phyloP scores from a whole-genome alignment of 2,888 invertebrate genomes.

The Chalcis sispes region DNA sequence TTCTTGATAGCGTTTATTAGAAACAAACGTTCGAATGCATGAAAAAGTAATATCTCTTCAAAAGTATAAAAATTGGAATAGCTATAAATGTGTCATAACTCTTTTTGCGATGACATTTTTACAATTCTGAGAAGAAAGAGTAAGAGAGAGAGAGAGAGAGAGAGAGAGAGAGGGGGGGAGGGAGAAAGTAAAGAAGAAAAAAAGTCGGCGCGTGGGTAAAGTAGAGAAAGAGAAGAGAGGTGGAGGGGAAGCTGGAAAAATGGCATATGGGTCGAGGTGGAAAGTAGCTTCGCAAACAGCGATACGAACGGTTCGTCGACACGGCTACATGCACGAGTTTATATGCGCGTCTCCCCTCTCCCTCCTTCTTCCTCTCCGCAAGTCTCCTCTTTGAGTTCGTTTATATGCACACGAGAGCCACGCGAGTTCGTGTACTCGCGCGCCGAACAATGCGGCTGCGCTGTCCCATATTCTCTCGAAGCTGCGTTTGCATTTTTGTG shows the following conservation, averaged over 20 bases:
- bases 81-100: no score
- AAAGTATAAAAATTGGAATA: no score
- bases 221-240: neutral
- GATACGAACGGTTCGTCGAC: neutral
- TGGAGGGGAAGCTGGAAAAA: slow-evolving; percentile 53
- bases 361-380: no score
- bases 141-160: slow-evolving; percentile 29
- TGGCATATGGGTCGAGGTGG: slow-evolving; percentile 66
- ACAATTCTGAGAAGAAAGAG: slow-evolving; percentile 25
- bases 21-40: no score
- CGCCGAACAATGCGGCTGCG: no score
- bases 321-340: slow-evolving; percentile 7
- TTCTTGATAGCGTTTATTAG: no score
- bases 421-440: neutral
- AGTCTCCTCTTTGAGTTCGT: neutral
- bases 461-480: no score
- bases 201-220: slow-evolving; percentile 1
- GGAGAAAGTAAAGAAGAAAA: slow-evolving; percentile 21
- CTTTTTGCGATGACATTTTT: neutral
- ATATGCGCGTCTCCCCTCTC: no score
- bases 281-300: slow-evolving; percentile 60
- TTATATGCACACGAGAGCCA: slow-evolving; percentile 6
- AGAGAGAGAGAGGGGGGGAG: neutral
- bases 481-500: no score
- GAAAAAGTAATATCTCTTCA: no score